Evolutionary conservation across 2,888 invertebrate genomes (phyloP).

Genomic region (Spodoptera littoralis): DNA sequence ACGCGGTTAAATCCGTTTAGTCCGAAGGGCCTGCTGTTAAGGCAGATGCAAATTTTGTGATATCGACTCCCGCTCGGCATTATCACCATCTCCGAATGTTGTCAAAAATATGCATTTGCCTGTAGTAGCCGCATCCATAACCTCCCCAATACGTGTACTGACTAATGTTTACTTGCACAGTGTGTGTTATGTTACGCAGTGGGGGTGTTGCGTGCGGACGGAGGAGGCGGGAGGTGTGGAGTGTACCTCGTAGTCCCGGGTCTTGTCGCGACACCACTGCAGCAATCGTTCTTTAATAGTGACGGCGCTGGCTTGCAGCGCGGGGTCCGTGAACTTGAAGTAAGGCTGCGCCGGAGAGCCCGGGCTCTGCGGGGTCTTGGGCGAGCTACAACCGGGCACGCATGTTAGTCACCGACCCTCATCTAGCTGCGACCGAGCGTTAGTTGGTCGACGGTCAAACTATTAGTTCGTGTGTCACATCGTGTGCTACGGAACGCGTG

Average conservation of each 20-base stretch:
- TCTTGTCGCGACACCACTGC: constrained; percentile 99
- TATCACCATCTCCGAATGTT: constrained; percentile 23
- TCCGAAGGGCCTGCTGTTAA: constrained; percentile 59
- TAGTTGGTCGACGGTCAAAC: constrained; percentile 57
- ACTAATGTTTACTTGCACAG: constrained; percentile 22
- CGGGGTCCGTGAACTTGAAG: constrained; percentile 97
- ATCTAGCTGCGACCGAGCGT: constrained; percentile 49
- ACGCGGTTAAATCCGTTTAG: constrained; percentile 64
- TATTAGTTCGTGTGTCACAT: constrained; percentile 66
- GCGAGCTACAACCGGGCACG: constrained; percentile 91
- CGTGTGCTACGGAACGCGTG: constrained; percentile 67
- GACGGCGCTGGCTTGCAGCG: constrained; percentile 96
- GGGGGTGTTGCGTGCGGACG: constrained; percentile 58
- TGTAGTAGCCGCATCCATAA: constrained; percentile 48
- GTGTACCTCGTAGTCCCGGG: constrained; percentile 98
- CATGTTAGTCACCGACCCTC: constrained; percentile 77
- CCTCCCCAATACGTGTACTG: constrained; percentile 65
- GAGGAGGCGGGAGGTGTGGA: constrained; percentile 61
- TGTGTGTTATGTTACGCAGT: constrained; percentile 52
- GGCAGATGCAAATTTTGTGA: constrained; percentile 61
- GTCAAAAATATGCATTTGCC: constrained; percentile 64
- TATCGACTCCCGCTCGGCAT: constrained; percentile 22
- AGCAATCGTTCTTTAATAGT: constrained; percentile 99
- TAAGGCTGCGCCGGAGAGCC: constrained; percentile 91
- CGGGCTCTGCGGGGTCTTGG: constrained; percentile 91